Evolutionary conservation across 2,113 vertebrate species (phyloP).

Genomic region (Alethe castanea): DNA sequence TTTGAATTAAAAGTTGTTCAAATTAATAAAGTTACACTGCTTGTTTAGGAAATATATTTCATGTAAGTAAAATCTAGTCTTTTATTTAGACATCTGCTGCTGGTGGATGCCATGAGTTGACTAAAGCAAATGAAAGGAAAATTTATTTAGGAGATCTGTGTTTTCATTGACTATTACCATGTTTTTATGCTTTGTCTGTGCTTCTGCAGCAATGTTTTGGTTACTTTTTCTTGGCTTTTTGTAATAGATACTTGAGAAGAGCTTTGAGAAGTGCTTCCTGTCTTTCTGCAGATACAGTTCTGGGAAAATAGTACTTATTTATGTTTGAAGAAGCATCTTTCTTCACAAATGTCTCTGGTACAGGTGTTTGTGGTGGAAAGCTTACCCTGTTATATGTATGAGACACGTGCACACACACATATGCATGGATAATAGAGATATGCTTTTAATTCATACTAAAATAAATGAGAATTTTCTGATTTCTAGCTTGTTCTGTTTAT

Average conservation of each 20-base stretch:
- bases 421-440: background rate
- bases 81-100: background rate
- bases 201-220: background rate
- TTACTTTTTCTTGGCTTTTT: background rate
- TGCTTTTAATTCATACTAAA: background rate
- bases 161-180: background rate
- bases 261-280: background rate
- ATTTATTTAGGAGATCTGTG: background rate
- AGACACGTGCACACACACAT: rapidly evolving
- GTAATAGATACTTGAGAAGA: background rate
- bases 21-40: background rate
- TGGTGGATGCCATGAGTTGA: background rate
- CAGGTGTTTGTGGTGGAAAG: background rate
- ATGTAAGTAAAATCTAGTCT: background rate
- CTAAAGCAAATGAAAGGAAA: background rate
- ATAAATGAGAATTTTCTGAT: background rate
- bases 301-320: background rate
- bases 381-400: background rate
- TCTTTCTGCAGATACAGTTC: background rate
- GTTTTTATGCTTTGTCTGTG: background rate
- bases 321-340: background rate
- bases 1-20: background rate
- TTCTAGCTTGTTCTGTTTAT: background rate
- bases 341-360: background rate
- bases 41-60: background rate